Evolutionary conservation across 2,113 vertebrate genomes (phyloP), one percentile per base, ranked within the genome.

Genomic region (Siniperca knerii): DNA sequence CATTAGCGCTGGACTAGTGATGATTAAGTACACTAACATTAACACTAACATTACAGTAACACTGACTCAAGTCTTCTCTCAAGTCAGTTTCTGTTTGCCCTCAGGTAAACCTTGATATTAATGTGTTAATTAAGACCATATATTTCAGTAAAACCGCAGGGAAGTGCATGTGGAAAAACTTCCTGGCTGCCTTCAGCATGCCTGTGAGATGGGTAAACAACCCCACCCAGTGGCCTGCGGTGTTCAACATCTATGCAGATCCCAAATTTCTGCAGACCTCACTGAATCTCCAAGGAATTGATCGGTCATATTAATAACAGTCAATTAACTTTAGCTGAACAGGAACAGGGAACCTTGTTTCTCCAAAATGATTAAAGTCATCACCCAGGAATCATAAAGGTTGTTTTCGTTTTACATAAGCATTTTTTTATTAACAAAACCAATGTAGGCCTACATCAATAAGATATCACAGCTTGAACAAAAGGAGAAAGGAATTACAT

Each of bases 201-300:
- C 0, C 58, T 10, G 18, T 65, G 70, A 54, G n/a, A 29, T 52
- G 71, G 52, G 12, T 66, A 7, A 87, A 90, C 87, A 82, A 12
- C 87, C 21, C 89, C 86, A 83, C 60, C 90, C 7, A 1, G 81
- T 84, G 93, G 88, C 9, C 81, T 64, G 2, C 2, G 13, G 21
- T 29, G 29, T 29, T 29, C 64, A 33, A 37, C 25, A 16, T 78
- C 1, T 15, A 15, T 66, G 48, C 11, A 57, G 23, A n/a, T 35
- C 68, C 16, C 15, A 61, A 60, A 18, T 54, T 12, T 58, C 8
- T 15, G 25, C 0, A 46, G 11, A 52, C n/a, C 18, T 25, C 35
- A 21, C 25, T 25, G 8, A 20, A 7, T 29, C 10, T 60, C 25
- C 18, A 23, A 21, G 46, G 46, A 35, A 60, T 15, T 58, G 4